Evolutionary conservation across 2,113 vertebrate species (phyloP).

Genomic region (Pycnonotus jocosus): DNA sequence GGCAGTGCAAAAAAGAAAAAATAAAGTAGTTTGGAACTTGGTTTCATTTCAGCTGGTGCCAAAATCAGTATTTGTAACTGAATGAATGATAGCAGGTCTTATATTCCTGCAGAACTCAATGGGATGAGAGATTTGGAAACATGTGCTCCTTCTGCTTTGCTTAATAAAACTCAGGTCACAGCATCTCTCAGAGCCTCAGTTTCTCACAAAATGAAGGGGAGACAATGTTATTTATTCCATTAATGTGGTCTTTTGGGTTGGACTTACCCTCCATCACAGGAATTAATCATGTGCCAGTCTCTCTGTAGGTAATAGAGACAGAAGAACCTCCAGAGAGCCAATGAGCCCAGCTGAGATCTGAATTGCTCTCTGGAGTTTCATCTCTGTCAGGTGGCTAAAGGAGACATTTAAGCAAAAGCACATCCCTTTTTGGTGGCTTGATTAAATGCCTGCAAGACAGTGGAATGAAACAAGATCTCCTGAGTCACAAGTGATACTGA

Average conservation of each 20-base stretch:
- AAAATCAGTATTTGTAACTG: not conserved
- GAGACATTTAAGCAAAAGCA: not conserved
- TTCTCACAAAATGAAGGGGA: not conserved
- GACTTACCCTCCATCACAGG: not conserved
- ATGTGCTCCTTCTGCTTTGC: not conserved
- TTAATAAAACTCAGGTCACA: not conserved
- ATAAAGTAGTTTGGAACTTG: not conserved
- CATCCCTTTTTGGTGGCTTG: not conserved
- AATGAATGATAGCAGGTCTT: not conserved
- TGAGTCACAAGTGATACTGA: not conserved
- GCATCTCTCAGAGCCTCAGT: not conserved
- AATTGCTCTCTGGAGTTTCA: not conserved
- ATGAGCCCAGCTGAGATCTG: not conserved
- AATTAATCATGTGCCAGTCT: not conserved
- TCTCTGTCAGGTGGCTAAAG: not conserved
- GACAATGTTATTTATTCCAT: not conserved
- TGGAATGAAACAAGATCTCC: not conserved
- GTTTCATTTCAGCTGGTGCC: not conserved
- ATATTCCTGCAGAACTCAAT: not conserved
- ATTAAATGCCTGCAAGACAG: not conserved
- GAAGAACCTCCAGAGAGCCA: not conserved
- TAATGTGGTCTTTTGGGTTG: not conserved
- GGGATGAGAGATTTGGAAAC: not conserved
- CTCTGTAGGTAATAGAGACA: not conserved
- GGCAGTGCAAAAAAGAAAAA: not conserved